These are phyloP conservation scores for Etheostoma nigrum DNA, from an alignment of 2,797 vertebrate genomes.

Conservation along the genomic window DNA sequence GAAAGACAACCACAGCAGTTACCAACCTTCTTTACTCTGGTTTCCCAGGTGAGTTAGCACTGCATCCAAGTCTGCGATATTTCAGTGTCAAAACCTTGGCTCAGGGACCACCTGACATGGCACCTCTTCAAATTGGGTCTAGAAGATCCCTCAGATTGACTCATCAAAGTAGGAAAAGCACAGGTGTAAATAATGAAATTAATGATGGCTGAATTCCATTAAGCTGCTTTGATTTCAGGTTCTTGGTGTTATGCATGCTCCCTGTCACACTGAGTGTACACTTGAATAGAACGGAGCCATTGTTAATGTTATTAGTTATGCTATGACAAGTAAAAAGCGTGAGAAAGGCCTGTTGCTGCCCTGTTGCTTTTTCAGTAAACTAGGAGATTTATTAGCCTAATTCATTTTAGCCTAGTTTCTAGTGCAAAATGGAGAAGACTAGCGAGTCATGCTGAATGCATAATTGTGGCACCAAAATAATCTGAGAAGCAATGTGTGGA, in stretches of 20 bases:
- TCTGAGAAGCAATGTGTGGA: no score
- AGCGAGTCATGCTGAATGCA: no score
- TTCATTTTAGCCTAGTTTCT: no score
- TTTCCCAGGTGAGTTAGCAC: constrained; percentile 10
- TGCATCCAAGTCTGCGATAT: background rate
- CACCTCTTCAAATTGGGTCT: background rate
- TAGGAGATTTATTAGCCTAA: no score
- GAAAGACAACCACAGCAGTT: background rate
- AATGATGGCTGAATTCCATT: background rate
- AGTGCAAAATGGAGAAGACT: no score
- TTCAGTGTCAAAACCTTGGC: background rate
- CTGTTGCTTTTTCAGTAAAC: background rate
- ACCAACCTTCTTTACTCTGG: background rate
- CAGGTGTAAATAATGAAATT: background rate
- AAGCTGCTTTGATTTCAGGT: background rate
- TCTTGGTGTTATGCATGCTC: background rate
- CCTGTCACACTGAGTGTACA: background rate
- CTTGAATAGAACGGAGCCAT: background rate
- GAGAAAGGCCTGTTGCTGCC: background rate
- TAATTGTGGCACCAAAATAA: no score
- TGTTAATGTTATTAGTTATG: background rate
- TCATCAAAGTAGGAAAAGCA: background rate
- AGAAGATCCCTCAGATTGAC: background rate
- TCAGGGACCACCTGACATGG: background rate
- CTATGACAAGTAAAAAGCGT: background rate